Base-by-base conservation (phyloP, 1,140 invertebrate genomes). In the Schlechtendalia chinensis region DNA sequence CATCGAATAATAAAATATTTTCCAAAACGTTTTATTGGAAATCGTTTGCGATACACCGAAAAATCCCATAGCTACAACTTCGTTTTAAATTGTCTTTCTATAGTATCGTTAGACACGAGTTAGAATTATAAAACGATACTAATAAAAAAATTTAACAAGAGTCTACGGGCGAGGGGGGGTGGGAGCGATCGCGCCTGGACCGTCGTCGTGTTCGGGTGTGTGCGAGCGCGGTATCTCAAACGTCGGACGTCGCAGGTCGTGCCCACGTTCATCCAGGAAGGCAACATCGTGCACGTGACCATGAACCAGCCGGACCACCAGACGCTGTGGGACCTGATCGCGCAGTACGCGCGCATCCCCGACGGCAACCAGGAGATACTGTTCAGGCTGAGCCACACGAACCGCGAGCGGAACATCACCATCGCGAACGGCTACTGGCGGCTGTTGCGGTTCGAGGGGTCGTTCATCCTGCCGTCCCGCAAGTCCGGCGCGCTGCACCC, bases 381-480 rank as follows among this genome's bases (percentile, higher is more conserved):
- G 17, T 83, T 84, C 75, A 83, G 83, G 65, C 80, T 84, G 6
- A 82, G 83, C 63, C 83, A 84, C 39, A 82, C 83, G 24, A 79
- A 83, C 29, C 82, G 81, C 6, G 84, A 83, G 14, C 81, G 82
- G 0, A 59, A 81, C 29, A 79, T 80, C 22, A 71, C 82, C 56
- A 82, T 83, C 53, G 80, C 59, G n/a, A 80, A 80, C 24, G 77
- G 77, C 5, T 81, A 72, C 12, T 84, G 84, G 84, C 59, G 83
- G 59, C 82, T 84, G n/a, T 82, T 84, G 22, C 82, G 82, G 59
- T 71, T 84, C 16, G 84, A 84, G 71, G 84, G 84, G 0, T 83
- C 83, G n/a, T 84, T 84, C 63, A 72, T 83, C 1, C 63, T 84
- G 27, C 83, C 84, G 12, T 84, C 83, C 0, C 81, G 82, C 45